These are phyloP conservation scores for Pseudomyrmex concolor DNA, from an alignment of 1,140 invertebrate genomes.

Conservation along the genomic window DNA sequence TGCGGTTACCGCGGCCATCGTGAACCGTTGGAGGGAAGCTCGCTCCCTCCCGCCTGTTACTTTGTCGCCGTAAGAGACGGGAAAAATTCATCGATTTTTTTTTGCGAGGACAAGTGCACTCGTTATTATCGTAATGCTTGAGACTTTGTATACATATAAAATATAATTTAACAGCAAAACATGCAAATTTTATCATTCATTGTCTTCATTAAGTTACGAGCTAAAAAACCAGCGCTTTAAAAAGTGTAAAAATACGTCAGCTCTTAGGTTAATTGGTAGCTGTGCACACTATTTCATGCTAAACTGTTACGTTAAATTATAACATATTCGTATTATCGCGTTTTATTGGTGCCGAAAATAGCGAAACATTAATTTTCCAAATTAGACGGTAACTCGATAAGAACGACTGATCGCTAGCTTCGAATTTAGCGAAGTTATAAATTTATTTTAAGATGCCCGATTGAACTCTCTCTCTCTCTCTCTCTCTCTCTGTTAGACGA, in stretches of 20 bases:
- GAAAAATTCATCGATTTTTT: conserved; percentile 17
- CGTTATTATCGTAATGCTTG: neutral
- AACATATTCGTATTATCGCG: neutral
- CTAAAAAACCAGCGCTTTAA: too few species aligned
- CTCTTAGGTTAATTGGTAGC: conserved; percentile 23
- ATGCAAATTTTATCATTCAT: neutral
- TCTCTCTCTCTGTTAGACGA: neutral
- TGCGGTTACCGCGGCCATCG: conserved; percentile 52
- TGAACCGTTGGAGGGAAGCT: conserved; percentile 27
- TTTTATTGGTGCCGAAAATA: conserved; percentile 37
- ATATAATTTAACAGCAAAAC: neutral
- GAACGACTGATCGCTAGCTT: conserved; percentile 31
- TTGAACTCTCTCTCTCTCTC: conserved; percentile 5
- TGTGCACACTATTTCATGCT: neutral
- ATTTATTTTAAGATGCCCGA: conserved; percentile 44
- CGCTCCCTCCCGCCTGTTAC: conserved; percentile 33
- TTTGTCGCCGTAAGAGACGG: conserved; percentile 13
- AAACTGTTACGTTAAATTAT: neutral
- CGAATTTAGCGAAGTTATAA: conserved; percentile 51
- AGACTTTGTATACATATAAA: neutral
- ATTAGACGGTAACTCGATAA: conserved; percentile 38
- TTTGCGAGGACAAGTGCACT: conserved; percentile 1
- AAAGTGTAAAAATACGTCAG: conserved; percentile 24
- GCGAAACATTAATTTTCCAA: conserved; percentile 30
- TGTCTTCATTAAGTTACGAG: neutral